Evolutionary conservation across 2,113 vertebrate species (phyloP), one percentile per base, ranked within the genome.

Genomic region (Mustela lutreola): DNA sequence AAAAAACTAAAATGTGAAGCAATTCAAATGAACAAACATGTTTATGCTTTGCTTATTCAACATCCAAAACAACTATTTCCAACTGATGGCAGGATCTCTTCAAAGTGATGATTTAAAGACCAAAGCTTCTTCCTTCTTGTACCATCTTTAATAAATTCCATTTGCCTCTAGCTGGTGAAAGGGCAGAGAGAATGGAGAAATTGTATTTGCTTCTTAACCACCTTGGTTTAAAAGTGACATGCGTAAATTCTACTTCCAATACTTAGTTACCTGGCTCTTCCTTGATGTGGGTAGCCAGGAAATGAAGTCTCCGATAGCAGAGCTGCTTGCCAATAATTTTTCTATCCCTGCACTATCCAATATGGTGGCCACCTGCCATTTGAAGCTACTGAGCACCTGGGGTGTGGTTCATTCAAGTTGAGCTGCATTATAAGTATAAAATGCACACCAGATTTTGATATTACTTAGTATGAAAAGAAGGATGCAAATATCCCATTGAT

Each of bases 21-120:
- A 42, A 12, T 78, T 89, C 42, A 94, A 70, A 53, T 28, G 65
- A 56, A 78, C 89, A 48, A 22, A 42, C 4, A 45, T 8, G 31
- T 67, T 71, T 85, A 33, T 86, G 85, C 91, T 45, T 92, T 92
- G 62, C 42, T 56, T 90, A 36, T 60, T 24, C 63, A 89, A 92
- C 31, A 83, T 80, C 45, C 24, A 88, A 88, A 90, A 71, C 70
- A 81, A 92, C 21, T 39, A 80, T 24, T 63, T 80, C 58, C 28
- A 16, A 24, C 15, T n/a, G 26, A 81, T 36, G 60, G 67, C 63
- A 75, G 39, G 4, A 21, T 86, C 4, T 90, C 45, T 48, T 94
- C 21, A 75, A 63, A 87, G 11, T 48, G 26, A 22, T 75, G 33
- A 67, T 56, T 96, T 87, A 67, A 78, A 94, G 70, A 82, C 45